These are phyloP conservation scores for Cheilosia urbana DNA, from an alignment of 2,888 invertebrate genomes.

Conservation along the genomic window DNA sequence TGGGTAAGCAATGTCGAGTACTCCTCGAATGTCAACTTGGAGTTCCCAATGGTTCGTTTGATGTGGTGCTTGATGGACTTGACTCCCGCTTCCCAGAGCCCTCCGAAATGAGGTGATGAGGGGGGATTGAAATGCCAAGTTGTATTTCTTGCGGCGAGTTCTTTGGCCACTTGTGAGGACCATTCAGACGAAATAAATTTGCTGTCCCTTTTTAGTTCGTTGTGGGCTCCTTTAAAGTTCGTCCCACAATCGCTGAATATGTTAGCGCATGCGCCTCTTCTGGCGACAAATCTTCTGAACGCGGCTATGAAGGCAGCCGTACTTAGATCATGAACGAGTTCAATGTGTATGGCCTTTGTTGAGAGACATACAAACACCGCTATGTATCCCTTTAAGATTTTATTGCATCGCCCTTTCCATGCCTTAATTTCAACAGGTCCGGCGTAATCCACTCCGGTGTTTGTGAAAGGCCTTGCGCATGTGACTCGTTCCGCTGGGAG, in stretches of 20 bases:
- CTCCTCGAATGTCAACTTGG: no score
- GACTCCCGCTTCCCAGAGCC: no score
- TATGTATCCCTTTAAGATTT: conserved; percentile 1
- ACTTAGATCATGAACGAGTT: neutral
- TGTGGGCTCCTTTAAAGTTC: conserved; percentile 22
- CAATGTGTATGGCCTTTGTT: neutral
- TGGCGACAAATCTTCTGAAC: conserved; percentile 2
- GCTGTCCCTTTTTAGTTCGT: neutral
- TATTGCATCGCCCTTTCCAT: conserved; percentile 13
- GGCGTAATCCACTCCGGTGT: conserved; percentile 26
- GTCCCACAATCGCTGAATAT: conserved; percentile 33
- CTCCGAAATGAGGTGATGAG: no score
- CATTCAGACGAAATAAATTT: conserved; percentile 1
- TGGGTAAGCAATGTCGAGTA: no score
- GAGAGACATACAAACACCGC: conserved; percentile 3
- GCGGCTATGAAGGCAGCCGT: neutral
- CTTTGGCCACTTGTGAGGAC: no score
- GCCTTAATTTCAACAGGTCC: conserved; percentile 14
- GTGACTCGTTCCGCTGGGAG: conserved; percentile 8
- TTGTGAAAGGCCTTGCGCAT: conserved; percentile 10
- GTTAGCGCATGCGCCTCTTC: conserved; percentile 16
- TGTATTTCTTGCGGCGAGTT: no score
- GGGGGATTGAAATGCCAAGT: no score
- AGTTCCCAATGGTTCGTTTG: no score
- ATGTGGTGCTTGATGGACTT: no score